A percentile compares a stretch with the other conserved stretches of the same genome.
phyloP scores from a whole-genome alignment of 1,140 invertebrate species.

The Trachymyrmex septentrionalis region DNA sequence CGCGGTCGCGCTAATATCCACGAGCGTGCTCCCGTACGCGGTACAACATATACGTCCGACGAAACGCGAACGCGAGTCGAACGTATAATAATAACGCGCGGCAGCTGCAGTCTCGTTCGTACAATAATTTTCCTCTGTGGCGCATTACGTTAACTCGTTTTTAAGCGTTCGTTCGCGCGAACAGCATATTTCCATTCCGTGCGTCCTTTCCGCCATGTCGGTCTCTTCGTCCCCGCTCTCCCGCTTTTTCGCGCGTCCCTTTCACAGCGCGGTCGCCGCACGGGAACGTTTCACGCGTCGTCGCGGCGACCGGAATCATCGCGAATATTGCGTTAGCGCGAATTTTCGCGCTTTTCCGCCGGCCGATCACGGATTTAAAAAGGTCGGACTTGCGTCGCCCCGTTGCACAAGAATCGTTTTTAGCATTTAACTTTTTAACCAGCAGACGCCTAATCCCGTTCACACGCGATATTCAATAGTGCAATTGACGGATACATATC shows the following conservation, averaged over 20 bases:
- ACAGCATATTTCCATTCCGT: constrained; percentile 67
- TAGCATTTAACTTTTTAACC: constrained; percentile 24
- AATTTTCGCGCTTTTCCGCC: constrained; percentile 52
- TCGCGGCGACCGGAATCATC: constrained; percentile 38
- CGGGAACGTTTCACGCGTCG: constrained; percentile 53
- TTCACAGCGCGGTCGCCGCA: constrained; percentile 46
- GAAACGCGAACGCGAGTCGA: constrained; percentile 57
- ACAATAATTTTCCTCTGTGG: constrained; percentile 69
- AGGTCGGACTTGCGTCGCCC: constrained; percentile 13
- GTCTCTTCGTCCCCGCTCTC: constrained; percentile 5
- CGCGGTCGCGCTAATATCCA: constrained; percentile 56
- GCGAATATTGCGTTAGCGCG: constrained; percentile 55
- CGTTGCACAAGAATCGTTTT: constrained; percentile 9
- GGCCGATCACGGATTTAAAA: constrained; percentile 58
- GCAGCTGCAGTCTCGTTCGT: constrained; percentile 60
- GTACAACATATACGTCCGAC: constrained; percentile 64
- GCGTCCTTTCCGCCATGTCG: constrained; percentile 36
- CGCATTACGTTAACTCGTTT: constrained; percentile 67
- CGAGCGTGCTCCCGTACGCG: background rate
- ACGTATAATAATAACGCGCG: constrained; percentile 69
- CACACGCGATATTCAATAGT: constrained; percentile 31
- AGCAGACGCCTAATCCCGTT: background rate
- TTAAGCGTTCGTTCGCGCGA: constrained; percentile 62
- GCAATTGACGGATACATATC: constrained; percentile 34
- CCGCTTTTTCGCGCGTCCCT: constrained; percentile 56